Base-by-base conservation (phyloP, 2,113 vertebrate genomes). In the Bombycilla garrulus region DNA sequence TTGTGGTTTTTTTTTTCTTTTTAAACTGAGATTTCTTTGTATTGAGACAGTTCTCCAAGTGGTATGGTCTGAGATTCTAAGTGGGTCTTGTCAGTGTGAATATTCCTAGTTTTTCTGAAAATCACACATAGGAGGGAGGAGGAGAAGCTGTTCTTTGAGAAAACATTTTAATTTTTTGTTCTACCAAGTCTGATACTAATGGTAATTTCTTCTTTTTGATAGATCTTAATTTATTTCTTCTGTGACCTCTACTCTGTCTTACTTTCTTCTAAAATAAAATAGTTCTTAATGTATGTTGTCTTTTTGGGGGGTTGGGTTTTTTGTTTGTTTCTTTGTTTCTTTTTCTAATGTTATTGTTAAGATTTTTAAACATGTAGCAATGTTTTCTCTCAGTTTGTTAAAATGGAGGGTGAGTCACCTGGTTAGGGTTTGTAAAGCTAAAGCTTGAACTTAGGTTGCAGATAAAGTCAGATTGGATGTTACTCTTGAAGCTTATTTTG, bases 241-340 rank as follows among this genome's bases (percentile, higher is more conserved):
- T 81, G 6, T 57, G 38, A 38, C 7, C 22, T 85, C 54, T 81
- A 28, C 9, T 79, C 18, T 61, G 11, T n/a, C 23, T 56, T 35
- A 14, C 23, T 56, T 66, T 33, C 15, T 80, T 61, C 66, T 74
- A 42, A 54, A 74, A 50, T 57, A 45, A 28, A 12, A 10, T 69
- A 22, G 5, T 7, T 93, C 25, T 36, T 62, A 31, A 6, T 14
- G 5, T 72, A 4, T 66, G 3, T 58, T 0, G 0, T 42, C 9
- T 64, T 66, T 72, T 18, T 28, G 24, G 2, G 12, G 35, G 15
- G 9, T 38, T 16, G 3, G 1, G 26, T 57, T 69, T 26, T 44
- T 35, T 29, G 6, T 5, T 38, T 80, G n/a, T 60, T 60, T 21
- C 2, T 57, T 58, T 33, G 3, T 48, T 69, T 54, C 6, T 28